A percentile compares a stretch with the other conserved stretches of the same genome.
Conservation (phyloP, 2,113 vertebrate genomes). For the Malaclemys terrapin region DNA sequence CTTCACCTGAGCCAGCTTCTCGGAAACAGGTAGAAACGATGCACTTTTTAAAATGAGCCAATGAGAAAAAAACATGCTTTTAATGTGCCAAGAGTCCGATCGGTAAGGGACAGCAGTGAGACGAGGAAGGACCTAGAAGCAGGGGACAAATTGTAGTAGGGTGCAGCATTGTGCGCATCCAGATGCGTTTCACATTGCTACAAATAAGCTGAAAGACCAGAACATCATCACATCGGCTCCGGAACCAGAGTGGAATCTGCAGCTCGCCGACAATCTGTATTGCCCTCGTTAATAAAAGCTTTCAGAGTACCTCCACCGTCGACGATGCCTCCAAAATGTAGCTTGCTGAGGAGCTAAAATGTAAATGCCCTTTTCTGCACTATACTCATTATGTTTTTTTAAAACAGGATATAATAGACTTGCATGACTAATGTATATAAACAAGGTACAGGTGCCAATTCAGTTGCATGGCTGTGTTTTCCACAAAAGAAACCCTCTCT, state of each 20-base stretch:
- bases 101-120: background rate
- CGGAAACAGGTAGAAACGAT: slow-evolving; percentile 40
- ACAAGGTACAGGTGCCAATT: slow-evolving; percentile 30
- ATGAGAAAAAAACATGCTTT: background rate
- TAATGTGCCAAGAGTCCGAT: slow-evolving; percentile 14
- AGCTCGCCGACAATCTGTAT: background rate
- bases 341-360: background rate
- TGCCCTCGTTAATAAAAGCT: background rate
- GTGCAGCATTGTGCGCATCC: background rate
- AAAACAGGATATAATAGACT: background rate
- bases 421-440: slow-evolving; percentile 47
- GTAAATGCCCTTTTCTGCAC: background rate
- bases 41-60: slow-evolving; percentile 41
- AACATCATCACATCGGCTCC: background rate
- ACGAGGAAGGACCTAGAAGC: background rate
- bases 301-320: background rate
- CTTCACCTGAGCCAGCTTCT: slow-evolving; percentile 32
- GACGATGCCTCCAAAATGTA: background rate
- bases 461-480: background rate
- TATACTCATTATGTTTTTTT: background rate
- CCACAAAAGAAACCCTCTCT: background rate
- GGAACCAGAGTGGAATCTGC: background rate
- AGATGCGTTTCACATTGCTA: accelerated
- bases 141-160: accelerated
- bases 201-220: background rate